A percentile compares a stretch with the other conserved stretches of the same genome.
These are phyloP conservation scores for Anas platyrhynchos DNA, from an alignment of 2,113 vertebrate species.

Conservation along the genomic window DNA sequence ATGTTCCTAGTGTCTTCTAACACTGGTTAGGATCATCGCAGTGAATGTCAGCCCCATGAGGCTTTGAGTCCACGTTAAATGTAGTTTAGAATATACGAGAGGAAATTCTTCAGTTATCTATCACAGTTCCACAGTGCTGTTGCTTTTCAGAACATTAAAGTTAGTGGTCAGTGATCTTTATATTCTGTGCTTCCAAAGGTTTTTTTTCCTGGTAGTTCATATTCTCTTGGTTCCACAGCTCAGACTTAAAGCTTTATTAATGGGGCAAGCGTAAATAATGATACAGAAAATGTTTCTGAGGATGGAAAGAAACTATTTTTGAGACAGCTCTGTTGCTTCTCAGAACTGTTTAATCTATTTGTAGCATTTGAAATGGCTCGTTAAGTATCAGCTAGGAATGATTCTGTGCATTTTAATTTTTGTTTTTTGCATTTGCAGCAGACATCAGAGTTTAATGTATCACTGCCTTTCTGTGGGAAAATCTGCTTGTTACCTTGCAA, in stretches of 20 bases:
- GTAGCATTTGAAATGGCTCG: background rate
- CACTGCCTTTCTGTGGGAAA: slow-evolving; percentile 89
- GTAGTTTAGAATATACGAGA: background rate
- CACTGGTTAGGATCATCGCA: background rate
- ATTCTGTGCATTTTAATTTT: background rate
- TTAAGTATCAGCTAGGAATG: background rate
- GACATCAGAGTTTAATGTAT: slow-evolving; percentile 83
- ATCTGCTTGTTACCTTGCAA: slow-evolving; percentile 88
- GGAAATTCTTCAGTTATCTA: background rate
- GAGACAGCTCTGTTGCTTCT: background rate
- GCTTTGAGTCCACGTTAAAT: background rate
- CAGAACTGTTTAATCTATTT: background rate
- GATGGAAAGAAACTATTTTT: background rate
- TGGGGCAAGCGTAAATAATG: background rate
- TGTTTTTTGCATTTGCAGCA: slow-evolving; percentile 73
- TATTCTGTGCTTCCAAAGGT: background rate
- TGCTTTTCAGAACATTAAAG: background rate
- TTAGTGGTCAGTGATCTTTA: background rate
- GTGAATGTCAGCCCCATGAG: background rate
- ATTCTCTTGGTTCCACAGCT: background rate
- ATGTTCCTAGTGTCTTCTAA: background rate
- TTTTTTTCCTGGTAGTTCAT: background rate
- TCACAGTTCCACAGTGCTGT: background rate
- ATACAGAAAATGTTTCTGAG: background rate
- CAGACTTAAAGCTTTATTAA: background rate